Percentiles rank a stretch among this genome's conserved stretches.
Evolutionary conservation across 2,888 invertebrate species (phyloP).

Genomic region (Malachius bipustulatus): DNA sequence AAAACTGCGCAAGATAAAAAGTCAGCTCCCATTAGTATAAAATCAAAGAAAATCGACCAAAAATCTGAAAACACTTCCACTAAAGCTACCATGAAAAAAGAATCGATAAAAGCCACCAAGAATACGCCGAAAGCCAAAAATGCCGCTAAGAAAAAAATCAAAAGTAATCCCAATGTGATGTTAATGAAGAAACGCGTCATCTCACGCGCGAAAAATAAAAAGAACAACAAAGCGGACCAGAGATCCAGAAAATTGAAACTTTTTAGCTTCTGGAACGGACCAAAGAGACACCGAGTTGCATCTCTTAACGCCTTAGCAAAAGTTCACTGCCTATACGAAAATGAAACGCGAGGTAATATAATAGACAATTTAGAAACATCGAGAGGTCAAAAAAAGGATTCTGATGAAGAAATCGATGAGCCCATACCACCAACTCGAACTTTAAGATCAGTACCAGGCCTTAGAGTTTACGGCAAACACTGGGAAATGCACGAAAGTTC

Average conservation of each 20-base stretch:
- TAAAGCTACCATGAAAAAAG: neutral
- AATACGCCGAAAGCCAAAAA: neutral
- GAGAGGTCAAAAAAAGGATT: slow-evolving; percentile 8
- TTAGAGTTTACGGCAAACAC: slow-evolving; percentile 67
- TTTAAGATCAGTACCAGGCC: slow-evolving; percentile 59
- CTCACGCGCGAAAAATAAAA: slow-evolving; percentile 7
- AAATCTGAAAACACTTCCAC: no score
- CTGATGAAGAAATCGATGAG: slow-evolving; percentile 15
- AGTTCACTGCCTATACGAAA: slow-evolving; percentile 84
- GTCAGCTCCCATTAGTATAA: slow-evolving; percentile 1
- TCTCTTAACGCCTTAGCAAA: slow-evolving; percentile 81
- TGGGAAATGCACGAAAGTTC: slow-evolving; percentile 69
- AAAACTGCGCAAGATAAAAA: slow-evolving; percentile 11
- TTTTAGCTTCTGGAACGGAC: slow-evolving; percentile 61
- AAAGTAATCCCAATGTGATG: slow-evolving; percentile 10
- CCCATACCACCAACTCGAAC: slow-evolving; percentile 35
- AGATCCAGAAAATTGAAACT: slow-evolving; percentile 43
- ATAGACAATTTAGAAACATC: slow-evolving; percentile 29
- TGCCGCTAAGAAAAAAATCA: slow-evolving; percentile 10
- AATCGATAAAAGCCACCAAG: neutral
- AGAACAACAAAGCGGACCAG: slow-evolving; percentile 18
- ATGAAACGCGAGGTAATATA: slow-evolving; percentile 66
- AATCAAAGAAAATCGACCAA: no score
- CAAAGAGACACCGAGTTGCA: slow-evolving; percentile 76
- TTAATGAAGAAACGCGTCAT: slow-evolving; percentile 1